Percentiles rank a stretch among this genome's conserved stretches.
Evolutionary conservation across 2,113 vertebrate genomes (phyloP).

Genomic region (Mustela lutreola): DNA sequence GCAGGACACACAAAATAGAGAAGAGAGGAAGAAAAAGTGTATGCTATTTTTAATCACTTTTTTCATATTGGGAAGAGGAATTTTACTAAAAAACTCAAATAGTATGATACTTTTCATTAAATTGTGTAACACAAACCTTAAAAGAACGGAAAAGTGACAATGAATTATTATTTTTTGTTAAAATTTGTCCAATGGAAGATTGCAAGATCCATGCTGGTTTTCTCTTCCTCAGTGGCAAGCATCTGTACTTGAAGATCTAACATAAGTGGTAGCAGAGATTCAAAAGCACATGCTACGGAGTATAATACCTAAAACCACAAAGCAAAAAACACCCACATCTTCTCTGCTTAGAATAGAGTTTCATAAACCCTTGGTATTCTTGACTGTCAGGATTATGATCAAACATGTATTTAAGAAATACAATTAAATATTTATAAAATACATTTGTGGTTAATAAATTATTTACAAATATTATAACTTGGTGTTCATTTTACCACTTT

Average conservation of each 20-base stretch:
- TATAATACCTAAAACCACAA: not conserved
- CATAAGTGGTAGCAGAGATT: not conserved
- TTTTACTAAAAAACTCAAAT: not conserved
- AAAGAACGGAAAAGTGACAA: not conserved
- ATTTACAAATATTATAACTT: not conserved
- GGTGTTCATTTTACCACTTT: not conserved
- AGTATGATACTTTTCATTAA: not conserved
- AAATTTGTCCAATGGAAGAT: not conserved
- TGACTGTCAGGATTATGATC: not conserved
- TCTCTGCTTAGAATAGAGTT: not conserved
- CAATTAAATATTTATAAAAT: conserved; percentile 24
- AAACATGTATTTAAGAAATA: not conserved
- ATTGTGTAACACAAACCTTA: not conserved
- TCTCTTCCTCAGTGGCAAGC: not conserved
- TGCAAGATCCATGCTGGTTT: not conserved
- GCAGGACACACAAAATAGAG: not conserved
- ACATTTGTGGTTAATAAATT: not conserved
- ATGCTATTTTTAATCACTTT: not conserved
- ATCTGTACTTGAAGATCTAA: not conserved
- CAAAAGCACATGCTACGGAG: not conserved
- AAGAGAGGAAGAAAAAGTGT: not conserved
- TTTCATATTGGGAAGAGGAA: not conserved
- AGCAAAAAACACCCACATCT: not conserved
- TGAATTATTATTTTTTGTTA: not conserved
- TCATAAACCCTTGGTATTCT: not conserved